Base-by-base conservation (phyloP, 2,888 invertebrate species). In the Deroplatys truncata region DNA sequence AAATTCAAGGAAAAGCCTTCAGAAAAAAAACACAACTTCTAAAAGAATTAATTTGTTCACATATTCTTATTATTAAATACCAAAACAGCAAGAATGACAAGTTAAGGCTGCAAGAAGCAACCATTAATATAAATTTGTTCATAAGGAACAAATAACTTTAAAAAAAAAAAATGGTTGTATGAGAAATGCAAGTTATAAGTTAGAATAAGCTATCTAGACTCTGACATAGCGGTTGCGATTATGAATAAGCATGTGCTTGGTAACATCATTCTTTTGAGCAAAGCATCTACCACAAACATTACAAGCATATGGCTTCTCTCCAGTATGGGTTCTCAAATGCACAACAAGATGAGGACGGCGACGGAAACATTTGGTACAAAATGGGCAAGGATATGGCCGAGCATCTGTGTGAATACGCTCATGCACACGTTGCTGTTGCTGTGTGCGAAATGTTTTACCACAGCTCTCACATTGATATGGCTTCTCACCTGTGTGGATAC, bases 301-400 rank as follows among this genome's bases (percentile, higher is more conserved):
- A 85, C 93, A 93, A 7, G 90, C 88, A 89, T 92, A 93, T 1
- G 93, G 92, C 84, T 92, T 92, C 28, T 92, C 91, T 0, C 93
- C 93, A 1, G 93, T 93, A 86, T 93, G 93, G 28, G 92, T 92
- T 88, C 93, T 92, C 85, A 92, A 92, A 89, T 93, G 93, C 16
- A 93, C 92, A 20, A 89, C 92, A 25, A 93, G 89, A 20, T 93
- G 91, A 16, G 92, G 92, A 89, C 92, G 93, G 0, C 93, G 92
- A 29, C 92, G 91, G 89, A 93, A 93, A 82, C 91, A 89, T 90
- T 93, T 93, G 13, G 91, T 89, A 88, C 93, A 93, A 84, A 91
- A 92, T 5, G 89, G 88, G 89, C 93, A 93, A 84, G 91, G 90
- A 88, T 92, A 92, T 8, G 92, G 92, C 85, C 92, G 91, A 25